Base-by-base conservation (phyloP, 2,113 vertebrate species). In the Micromys minutus region DNA sequence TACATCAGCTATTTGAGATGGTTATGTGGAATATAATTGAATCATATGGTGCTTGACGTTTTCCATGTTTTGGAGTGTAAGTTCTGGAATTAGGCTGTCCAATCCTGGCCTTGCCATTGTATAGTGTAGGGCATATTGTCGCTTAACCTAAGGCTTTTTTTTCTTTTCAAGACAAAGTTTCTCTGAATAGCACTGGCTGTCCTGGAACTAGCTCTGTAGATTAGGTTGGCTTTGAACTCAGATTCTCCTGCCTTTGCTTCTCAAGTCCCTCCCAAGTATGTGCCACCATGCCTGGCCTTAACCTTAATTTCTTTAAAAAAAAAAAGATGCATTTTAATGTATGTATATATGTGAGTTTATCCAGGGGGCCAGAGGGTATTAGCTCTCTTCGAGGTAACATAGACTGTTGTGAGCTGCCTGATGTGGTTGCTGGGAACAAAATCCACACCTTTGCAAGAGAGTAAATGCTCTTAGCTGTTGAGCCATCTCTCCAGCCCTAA, bases 11-110 rank as follows among this genome's bases (percentile, higher is more conserved):
- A 87, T 71, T 95, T 96, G 77, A 89, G 55, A 42, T 50, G 93
- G 89, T 91, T 55, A 93, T 77, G 17, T 95, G 50, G 61, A 71
- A 47, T 95, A 50, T 89, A 79, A 77, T 87, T 93, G 92, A 69
- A 26, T 59, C 89, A 34, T 76, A 0, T 95, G 77, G 7, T 0
- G 71, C 36, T 85, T 83, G 45, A 94, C n/a, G 17, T 89, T 65
- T 84, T 69, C 7, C 5, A 19, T 67, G 65, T 39, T 34, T 47
- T 95, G 31, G 71, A 71, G 36, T 77, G 50, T 89, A 55, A 55
- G 5, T 63, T 90, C 21, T 95, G 61, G 50, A n/a, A 47, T 93
- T 42, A 87, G 61, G 39, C 26, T 84, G 57, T 55, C 77, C n/a
- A 65, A 29, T 85, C 71, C 63, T 79, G 24, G 6, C 77, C 84